Evolutionary conservation across 2,888 invertebrate genomes (phyloP).

Genomic region (Hydrotaea cyrtoneurina): DNA sequence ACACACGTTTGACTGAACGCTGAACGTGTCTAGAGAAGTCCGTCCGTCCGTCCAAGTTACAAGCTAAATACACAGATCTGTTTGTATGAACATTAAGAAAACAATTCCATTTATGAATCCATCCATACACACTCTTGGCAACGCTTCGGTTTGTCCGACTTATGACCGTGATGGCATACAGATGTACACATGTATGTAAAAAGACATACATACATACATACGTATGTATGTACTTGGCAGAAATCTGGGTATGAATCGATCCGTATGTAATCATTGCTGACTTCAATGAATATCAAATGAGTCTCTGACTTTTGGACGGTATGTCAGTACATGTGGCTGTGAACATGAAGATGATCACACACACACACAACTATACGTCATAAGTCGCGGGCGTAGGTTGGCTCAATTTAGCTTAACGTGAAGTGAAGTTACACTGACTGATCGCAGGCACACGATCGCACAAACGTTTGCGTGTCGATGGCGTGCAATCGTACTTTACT

Average conservation of each 20-base stretch:
- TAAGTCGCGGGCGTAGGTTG: slow-evolving; percentile 47
- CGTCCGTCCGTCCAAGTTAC: slow-evolving; percentile 20
- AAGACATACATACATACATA: not conserved
- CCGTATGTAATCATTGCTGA: slow-evolving; percentile 67
- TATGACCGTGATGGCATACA: not conserved
- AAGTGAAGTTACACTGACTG: not conserved
- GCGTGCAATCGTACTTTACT: not conserved
- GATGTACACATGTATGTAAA: not conserved
- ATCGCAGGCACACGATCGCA: slow-evolving; percentile 40
- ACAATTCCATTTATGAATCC: not conserved
- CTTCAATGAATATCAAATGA: slow-evolving; percentile 78
- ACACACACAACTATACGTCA: slow-evolving; percentile 39
- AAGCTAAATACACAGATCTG: not conserved
- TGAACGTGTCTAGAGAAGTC: not conserved
- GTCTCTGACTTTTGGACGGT: slow-evolving; percentile 52
- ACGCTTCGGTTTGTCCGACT: not conserved
- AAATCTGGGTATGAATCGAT: not conserved
- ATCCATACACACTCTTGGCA: not conserved
- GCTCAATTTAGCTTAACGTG: slow-evolving; percentile 37
- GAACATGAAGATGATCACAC: slow-evolving; percentile 35
- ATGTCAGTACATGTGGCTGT: slow-evolving; percentile 41
- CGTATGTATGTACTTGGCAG: not conserved
- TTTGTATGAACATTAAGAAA: not conserved
- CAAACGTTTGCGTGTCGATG: slow-evolving; percentile 24
- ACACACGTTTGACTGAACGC: too few species aligned